Conservation (phyloP, 1,140 invertebrate genomes). For the Oscheius sp. region DNA sequence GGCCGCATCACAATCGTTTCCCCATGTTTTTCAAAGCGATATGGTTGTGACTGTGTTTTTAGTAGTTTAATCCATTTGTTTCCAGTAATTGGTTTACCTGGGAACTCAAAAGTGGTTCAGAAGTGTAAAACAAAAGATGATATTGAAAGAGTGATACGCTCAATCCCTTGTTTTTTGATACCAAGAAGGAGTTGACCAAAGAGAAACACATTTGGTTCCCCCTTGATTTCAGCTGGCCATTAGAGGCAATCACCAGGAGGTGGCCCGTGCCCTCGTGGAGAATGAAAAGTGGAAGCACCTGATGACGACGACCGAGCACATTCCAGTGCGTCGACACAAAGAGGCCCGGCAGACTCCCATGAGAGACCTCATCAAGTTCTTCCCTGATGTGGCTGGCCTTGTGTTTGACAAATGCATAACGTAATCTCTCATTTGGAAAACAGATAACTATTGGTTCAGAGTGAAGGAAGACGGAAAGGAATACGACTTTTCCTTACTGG, state of each 20-base stretch:
- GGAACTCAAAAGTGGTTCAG: too few species aligned
- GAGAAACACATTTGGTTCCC: too few species aligned
- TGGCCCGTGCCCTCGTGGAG: constrained; percentile 8
- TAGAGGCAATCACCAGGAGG: background rate
- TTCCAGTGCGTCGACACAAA: constrained; percentile 4
- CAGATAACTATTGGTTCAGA: constrained; percentile 61
- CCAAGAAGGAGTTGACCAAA: too few species aligned
- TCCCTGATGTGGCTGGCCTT: constrained; percentile 65
- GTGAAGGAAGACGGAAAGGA: constrained; percentile 60
- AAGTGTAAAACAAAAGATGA: too few species aligned
- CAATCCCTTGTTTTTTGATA: too few species aligned
- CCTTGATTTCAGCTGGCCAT: constrained; percentile 6
- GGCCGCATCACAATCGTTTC: too few species aligned
- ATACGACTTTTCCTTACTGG: constrained; percentile 66
- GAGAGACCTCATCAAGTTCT: constrained; percentile 65
- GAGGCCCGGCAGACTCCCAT: constrained; percentile 62
- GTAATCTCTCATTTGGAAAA: constrained; percentile 36
- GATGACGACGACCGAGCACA: constrained; percentile 9
- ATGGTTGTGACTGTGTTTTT: too few species aligned
- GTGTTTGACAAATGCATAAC: constrained; percentile 64
- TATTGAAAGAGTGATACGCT: too few species aligned
- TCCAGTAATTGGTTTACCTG: too few species aligned
- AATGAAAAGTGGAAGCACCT: constrained; percentile 13
- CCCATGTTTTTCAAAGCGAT: too few species aligned
- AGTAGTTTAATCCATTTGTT: too few species aligned